Evolutionary conservation across 92 coral and sea anemone species (phyloP).

Genomic region (Porites evermanni): DNA sequence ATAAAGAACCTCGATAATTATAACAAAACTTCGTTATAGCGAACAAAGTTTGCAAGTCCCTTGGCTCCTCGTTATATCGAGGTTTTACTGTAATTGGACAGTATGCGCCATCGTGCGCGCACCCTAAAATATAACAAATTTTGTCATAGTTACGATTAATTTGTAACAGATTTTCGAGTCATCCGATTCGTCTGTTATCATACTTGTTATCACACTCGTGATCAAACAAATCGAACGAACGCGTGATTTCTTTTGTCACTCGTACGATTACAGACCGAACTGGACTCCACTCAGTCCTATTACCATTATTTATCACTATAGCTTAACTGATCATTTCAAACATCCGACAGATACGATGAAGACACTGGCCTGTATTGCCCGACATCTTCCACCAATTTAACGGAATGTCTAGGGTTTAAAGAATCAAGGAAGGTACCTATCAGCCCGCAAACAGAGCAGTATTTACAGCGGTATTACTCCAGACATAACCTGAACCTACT

Average conservation of each 20-base stretch:
- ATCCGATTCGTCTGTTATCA: not conserved
- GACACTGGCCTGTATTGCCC: slow-evolving; percentile 73
- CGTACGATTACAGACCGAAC: not conserved
- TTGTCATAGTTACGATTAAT: too few species aligned
- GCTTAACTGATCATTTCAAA: not conserved
- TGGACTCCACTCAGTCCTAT: too few species aligned
- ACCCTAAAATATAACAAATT: too few species aligned
- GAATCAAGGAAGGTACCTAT: slow-evolving; percentile 60
- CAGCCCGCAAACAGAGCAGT: slow-evolving; percentile 77
- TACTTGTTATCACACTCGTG: not conserved
- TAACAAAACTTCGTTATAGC: too few species aligned
- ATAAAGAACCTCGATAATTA: too few species aligned
- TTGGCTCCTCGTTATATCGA: too few species aligned
- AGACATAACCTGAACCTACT: slow-evolving; percentile 92
- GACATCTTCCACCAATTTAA: slow-evolving; percentile 45
- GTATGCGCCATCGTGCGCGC: too few species aligned
- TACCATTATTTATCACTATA: not conserved
- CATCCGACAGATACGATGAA: slow-evolving; percentile 71
- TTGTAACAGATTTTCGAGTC: too few species aligned
- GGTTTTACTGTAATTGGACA: too few species aligned
- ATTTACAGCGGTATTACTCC: slow-evolving; percentile 93
- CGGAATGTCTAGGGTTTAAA: slow-evolving; percentile 80
- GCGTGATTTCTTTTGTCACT: not conserved
- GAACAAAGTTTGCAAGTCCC: too few species aligned
- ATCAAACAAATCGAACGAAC: too few species aligned